A percentile compares a stretch with the other conserved stretches of the same genome.
Conservation (phyloP, 2,113 vertebrate genomes). For the Plecturocebus donacophilus region DNA sequence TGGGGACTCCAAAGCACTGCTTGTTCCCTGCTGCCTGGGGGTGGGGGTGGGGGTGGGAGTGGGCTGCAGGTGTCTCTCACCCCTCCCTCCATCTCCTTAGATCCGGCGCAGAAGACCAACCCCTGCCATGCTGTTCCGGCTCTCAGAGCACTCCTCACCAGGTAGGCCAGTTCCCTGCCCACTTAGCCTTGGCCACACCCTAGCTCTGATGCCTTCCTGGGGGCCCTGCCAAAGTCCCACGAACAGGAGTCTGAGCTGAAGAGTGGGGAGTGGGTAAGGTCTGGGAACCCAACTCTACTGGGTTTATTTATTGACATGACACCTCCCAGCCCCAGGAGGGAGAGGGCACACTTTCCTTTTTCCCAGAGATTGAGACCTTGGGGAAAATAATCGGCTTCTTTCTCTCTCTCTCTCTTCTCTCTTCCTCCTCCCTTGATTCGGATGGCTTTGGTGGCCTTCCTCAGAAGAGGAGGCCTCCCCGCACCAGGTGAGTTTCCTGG, state of each 20-base stretch:
- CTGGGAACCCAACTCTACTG: not conserved
- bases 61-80: not conserved
- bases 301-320: not conserved
- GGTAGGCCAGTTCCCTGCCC: slow-evolving; percentile 81
- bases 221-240: not conserved
- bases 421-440: not conserved
- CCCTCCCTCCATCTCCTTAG: slow-evolving; percentile 76
- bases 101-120: slow-evolving; percentile 95
- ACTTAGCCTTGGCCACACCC: not conserved
- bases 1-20: slow-evolving; percentile 37
- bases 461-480: slow-evolving; percentile 86
- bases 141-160: slow-evolving; percentile 94
- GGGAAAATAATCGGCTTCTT: not conserved
- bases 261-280: not conserved
- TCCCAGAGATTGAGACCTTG: not conserved
- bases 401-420: not conserved
- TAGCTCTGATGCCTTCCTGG: not conserved
- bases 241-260: not conserved
- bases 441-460: not conserved
- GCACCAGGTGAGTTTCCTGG: slow-evolving; percentile 83
- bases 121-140: slow-evolving; percentile 94
- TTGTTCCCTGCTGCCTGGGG: not conserved
- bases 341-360: not conserved
- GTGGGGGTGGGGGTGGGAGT: too few species aligned
- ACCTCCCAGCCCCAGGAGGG: not conserved